Base-by-base conservation (phyloP, 2,888 invertebrate genomes). In the Netelia inedita region DNA sequence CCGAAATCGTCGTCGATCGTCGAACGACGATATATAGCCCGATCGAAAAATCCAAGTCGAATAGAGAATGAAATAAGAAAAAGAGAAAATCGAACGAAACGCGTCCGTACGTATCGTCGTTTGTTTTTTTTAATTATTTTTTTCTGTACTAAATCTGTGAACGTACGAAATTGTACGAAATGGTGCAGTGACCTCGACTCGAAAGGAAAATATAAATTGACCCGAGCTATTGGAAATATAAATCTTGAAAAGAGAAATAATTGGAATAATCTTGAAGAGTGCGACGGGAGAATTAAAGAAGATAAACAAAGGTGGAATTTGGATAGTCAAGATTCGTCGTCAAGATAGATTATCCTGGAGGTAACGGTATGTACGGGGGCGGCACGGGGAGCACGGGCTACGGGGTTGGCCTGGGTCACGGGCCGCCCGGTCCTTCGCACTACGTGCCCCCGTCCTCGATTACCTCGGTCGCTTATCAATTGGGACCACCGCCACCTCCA, bases 331-430 rank as follows among this genome's bases (percentile, higher is more conserved):
- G 63, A 65, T 74, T 68, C 66, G 59, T 86, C 88, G 88, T 76
- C 92, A 92, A 93, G 89, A 93, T 93, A 92, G 93, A 93, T 91
- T 93, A 93, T 88, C 91, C 92, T 80, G 91, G 91, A 71, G 90
- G 89, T 68, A 91, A 89, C 82, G 92, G 90, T 81, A 93, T 92
- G 92, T 93, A 93, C 91, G 92, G 93, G 86, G 92, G 91, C 85
- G 92, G 92, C 85, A 86, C 92, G 88, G 92, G 91, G 53, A 89
- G 91, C 85, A 87, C 92, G 65, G 92, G 92, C 65, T 93, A 93
- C 83, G 93, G 92, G 86, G 90, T 92, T 80, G 93, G 93, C 87
- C 87, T 92, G 87, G 92, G 91, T 72, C 89, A 91, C 66, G 91
- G 90, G 65, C 90, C 92, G 68, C 90, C 92, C 63, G 92, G 92